Percentiles rank a stretch among this genome's conserved stretches.
Conservation (phyloP, 2,888 invertebrate genomes). For the Endotricha flammealis region DNA sequence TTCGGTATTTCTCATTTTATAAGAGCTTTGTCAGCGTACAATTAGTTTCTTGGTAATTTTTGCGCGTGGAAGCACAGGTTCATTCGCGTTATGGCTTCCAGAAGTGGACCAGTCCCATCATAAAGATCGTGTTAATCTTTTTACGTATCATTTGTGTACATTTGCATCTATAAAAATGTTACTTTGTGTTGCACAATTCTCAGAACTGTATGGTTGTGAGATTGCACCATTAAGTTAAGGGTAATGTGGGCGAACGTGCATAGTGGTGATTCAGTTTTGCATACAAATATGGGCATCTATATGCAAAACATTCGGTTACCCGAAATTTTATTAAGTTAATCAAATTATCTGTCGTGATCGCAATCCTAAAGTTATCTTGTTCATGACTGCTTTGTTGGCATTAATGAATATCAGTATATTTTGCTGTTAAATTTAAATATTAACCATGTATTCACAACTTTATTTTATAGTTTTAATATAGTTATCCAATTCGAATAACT, state of each 20-base stretch:
- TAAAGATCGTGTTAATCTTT: slow-evolving; percentile 9
- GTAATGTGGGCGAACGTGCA: slow-evolving; percentile 6
- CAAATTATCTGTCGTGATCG: background rate
- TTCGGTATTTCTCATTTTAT: too few species aligned
- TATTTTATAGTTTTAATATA: too few species aligned
- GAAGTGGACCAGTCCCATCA: background rate
- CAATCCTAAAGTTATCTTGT: too few species aligned
- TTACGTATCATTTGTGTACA: slow-evolving; percentile 6
- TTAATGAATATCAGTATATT: too few species aligned
- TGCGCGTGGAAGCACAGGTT: background rate
- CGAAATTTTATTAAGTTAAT: background rate
- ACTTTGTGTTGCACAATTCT: slow-evolving; percentile 6
- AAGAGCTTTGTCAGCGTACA: too few species aligned
- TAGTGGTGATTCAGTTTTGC: background rate
- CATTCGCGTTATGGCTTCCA: too few species aligned
- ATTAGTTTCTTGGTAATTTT: too few species aligned
- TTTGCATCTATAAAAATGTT: slow-evolving; percentile 12
- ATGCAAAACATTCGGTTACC: background rate
- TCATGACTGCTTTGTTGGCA: too few species aligned
- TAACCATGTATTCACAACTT: too few species aligned
- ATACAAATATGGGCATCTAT: background rate
- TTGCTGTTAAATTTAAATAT: too few species aligned
- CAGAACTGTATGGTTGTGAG: slow-evolving; percentile 5
- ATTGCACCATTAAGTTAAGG: slow-evolving; percentile 7
- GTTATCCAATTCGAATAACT: too few species aligned